Conservation (phyloP, 2,113 vertebrate species). For the Ceratotherium simum region DNA sequence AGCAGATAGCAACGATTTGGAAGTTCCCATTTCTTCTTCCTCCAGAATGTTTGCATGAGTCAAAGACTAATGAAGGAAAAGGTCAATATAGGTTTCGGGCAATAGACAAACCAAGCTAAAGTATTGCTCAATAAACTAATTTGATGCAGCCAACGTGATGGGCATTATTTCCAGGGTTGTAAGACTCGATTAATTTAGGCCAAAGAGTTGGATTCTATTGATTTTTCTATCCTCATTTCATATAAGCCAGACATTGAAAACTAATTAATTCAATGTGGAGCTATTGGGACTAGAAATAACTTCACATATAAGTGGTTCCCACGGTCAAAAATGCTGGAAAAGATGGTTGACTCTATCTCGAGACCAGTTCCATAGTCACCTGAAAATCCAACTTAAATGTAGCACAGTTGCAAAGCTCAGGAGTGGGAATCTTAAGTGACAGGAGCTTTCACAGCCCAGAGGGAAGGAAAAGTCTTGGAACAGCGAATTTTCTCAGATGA, state of each 20-base stretch:
- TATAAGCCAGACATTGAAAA: constrained; percentile 3
- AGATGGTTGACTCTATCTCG: not conserved
- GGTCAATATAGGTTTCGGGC: not conserved
- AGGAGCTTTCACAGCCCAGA: not conserved
- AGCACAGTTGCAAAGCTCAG: not conserved
- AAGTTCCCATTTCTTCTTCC: not conserved
- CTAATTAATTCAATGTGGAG: constrained; percentile 13
- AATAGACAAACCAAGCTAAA: constrained; percentile 30
- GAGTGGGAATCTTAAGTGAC: not conserved
- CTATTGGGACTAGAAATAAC: not conserved
- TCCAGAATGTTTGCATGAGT: not conserved
- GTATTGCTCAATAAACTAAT: constrained; percentile 47
- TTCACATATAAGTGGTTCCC: not conserved
- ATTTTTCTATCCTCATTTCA: constrained; percentile 52
- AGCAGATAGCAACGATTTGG: not conserved
- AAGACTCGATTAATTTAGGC: constrained; percentile 45
- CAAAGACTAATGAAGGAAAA: constrained; percentile 21
- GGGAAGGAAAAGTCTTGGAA: not conserved
- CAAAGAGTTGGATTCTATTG: constrained; percentile 52
- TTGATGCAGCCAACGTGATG: constrained; percentile 12
- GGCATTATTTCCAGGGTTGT: constrained; percentile 31
- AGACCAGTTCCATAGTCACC: not conserved
- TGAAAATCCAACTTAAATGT: not conserved
- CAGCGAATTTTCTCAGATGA: not conserved
- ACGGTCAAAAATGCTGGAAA: not conserved